Evolutionary conservation across 2,113 vertebrate genomes (phyloP).

Genomic region (Pterocles burchelli): DNA sequence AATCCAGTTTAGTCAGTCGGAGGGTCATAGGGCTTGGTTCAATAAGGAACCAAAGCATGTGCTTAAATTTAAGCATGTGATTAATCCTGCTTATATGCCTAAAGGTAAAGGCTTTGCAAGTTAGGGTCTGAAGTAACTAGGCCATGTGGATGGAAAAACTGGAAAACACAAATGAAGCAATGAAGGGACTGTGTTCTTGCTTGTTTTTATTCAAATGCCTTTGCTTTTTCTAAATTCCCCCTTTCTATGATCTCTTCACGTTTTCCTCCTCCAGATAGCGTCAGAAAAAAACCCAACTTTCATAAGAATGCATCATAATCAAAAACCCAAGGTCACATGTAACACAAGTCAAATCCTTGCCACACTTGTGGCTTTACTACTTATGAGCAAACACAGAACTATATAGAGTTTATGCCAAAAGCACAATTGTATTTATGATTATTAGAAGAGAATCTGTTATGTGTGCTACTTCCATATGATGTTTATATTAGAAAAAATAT

Average conservation of each 20-base stretch:
- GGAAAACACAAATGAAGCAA: not conserved
- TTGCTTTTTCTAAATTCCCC: not conserved
- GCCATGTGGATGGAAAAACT: not conserved
- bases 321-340: not conserved
- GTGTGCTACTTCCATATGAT: not conserved
- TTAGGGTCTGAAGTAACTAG: not conserved
- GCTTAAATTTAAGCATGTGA: conserved; percentile 26
- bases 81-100: not conserved
- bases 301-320: not conserved
- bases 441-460: not conserved
- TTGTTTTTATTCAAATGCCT: not conserved
- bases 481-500: not conserved
- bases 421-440: not conserved
- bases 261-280: not conserved
- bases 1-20: conserved; percentile 1
- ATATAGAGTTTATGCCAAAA: not conserved
- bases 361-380: not conserved
- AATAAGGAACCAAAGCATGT: not conserved
- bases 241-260: not conserved
- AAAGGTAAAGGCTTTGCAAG: not conserved
- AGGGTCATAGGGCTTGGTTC: not conserved
- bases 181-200: not conserved
- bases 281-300: not conserved
- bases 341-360: not conserved
- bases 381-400: not conserved